Evolutionary conservation across 2,888 invertebrate species (phyloP), one percentile per base, ranked within the genome.

Genomic region (Platycheirus rosarum): DNA sequence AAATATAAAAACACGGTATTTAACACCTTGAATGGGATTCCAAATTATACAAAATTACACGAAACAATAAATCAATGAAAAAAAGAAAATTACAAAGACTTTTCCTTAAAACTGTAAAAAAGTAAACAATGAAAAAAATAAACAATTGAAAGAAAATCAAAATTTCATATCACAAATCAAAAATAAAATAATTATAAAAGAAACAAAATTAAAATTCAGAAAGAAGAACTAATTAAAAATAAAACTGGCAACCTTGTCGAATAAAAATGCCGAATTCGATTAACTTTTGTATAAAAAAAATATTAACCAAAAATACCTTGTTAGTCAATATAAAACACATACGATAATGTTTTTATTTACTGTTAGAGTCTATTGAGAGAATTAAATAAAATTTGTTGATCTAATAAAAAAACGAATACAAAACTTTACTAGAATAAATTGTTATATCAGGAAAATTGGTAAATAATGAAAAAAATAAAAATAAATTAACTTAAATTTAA

Each of bases 321-420:
- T 66, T 46, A 60, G 37, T n/a, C 49, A 3, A 62, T 3, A 63
- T 16, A 55, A 42, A 29, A 48, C 14, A 29, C 46, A 65, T 60
- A 65, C 57, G 29, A 49, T 37, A 48, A 63, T 80, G 57, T 80
- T 80, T 70, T 18, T 76, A 71, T 18, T 70, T 76, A 60, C 66
- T 80, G 80, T 80, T 80, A 80, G 76, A 80, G 69, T 80, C 70
- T 70, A 75, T 75, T 40, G 70, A 69, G 53, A 62, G 26, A 66
- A 29, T 53, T 68, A 66, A 71, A 65, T 42, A 29, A 65, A 70
- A 35, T 62, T 80, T 65, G 76, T 76, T 63, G 51, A 60, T 11
- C 42, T 20, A 46, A n/a, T 20, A 55, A 16, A 57, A 60, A 46
- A 32, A 29, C 37, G 32, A 46, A 68, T 62, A n/a, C 20, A 26